Evolutionary conservation across 2,797 vertebrate genomes (phyloP).

Genomic region (Protosalanx chinensis): DNA sequence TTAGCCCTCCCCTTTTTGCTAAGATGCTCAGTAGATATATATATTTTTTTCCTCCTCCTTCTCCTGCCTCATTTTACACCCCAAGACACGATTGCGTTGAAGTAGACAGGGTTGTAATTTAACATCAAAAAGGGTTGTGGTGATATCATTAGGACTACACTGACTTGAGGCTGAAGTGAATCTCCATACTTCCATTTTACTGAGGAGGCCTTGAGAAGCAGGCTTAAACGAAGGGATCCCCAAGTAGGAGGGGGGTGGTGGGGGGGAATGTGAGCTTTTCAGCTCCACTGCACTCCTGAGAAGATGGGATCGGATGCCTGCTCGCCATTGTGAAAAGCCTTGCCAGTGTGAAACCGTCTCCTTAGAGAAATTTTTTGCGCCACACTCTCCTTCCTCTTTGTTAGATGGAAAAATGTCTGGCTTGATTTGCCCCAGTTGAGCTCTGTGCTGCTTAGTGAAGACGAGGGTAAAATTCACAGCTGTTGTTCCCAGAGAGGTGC

Average conservation of each 20-base stretch:
- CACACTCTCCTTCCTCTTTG: constrained; percentile 6
- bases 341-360: constrained; percentile 21
- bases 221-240: constrained; percentile 4
- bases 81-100: background rate
- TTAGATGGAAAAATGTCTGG: constrained; percentile 13
- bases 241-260: background rate
- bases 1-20: constrained; percentile 7
- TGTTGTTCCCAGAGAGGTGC: constrained; percentile 3
- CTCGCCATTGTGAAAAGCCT: constrained; percentile 16
- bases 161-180: background rate
- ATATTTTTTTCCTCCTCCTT: background rate
- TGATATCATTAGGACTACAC: background rate
- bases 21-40: background rate
- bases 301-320: constrained; percentile 14
- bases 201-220: constrained; percentile 6
- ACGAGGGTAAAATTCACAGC: constrained; percentile 4
- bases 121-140: background rate
- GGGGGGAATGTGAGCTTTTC: constrained; percentile 19
- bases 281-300: constrained; percentile 23
- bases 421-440: background rate
- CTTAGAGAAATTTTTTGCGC: constrained; percentile 18
- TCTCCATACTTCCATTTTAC: background rate
- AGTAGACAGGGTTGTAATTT: background rate
- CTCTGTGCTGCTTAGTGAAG: background rate
- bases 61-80: background rate